Evolutionary conservation across 2,888 invertebrate species (phyloP), one percentile per base, ranked within the genome.

Genomic region (Hydrotaea cyrtoneurina): DNA sequence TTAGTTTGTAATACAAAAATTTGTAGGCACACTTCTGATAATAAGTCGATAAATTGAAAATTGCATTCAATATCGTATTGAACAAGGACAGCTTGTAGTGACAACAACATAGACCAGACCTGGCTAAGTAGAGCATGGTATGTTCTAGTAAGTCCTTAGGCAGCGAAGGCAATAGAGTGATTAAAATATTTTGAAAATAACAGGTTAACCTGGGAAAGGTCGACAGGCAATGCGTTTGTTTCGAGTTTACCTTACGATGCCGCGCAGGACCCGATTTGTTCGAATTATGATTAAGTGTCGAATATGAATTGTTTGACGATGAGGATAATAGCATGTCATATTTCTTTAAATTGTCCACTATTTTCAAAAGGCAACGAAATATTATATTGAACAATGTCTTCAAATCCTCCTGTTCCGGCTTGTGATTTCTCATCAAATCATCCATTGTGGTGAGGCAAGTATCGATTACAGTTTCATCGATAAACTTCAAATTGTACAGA

Each of bases 71-170:
- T 19, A 91, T 89, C 2, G 87, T 88, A 57, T 87, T 86, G 36
- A 91, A 89, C 43, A 90, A 90, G 2, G 85, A 64, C 2, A 89
- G 80, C 21, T 89, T 90, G 71, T 89, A 92, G 76, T 91, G 91
- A 31, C 92, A 93, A 66, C 93, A 93, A 62, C 92, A 93, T 36
- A 91, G 87, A 17, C 90, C 90, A 3, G 89, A 89, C 31, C 89
- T 90, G 13, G 89, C 86, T 1, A 93, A 87, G 46, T 89, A 89
- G 15, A 89, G 88, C 11, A 92, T 86, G 0, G 90, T 87, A 15
- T 89, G 88, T 73, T 90, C 89, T 73, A 91, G 91, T 64, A 91
- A 80, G 13, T 89, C 88, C 0, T 80, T 31, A 7, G 87, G 81
- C 2, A 91, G 82, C 0, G 86, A 78, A 17, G 89, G 88, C 78